These are phyloP conservation scores for Musca vetustissima DNA, from an alignment of 1,140 invertebrate genomes.

Conservation along the genomic window DNA sequence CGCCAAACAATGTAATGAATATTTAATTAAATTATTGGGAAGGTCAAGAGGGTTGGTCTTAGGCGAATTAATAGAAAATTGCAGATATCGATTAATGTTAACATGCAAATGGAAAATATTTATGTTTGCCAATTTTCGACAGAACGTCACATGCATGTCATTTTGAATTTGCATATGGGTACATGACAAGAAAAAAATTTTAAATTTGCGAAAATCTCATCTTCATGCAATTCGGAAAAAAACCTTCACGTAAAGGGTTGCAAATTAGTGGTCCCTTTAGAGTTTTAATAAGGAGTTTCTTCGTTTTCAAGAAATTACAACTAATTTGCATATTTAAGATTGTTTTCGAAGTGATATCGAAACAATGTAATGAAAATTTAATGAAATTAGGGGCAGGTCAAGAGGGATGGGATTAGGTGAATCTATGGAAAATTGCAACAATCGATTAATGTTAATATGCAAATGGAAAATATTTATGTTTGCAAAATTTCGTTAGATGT, in stretches of 20 bases:
- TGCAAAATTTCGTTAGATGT: too few relatives aligned
- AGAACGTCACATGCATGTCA: too few relatives aligned
- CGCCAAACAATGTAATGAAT: neutral
- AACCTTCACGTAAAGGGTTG: too few relatives aligned
- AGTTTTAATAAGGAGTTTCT: neutral
- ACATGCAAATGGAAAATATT: too few relatives aligned
- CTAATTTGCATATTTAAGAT: constrained; percentile 13
- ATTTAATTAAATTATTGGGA: constrained; percentile 2
- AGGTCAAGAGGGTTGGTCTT: neutral
- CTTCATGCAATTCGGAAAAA: too few relatives aligned
- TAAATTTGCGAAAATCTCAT: too few relatives aligned
- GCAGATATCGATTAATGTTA: too few relatives aligned
- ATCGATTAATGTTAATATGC: too few relatives aligned
- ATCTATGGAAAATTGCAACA: neutral
- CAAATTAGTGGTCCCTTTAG: neutral
- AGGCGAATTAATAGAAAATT: neutral
- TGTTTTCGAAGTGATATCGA: constrained; percentile 4
- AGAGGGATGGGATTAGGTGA: neutral
- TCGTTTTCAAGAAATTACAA: neutral
- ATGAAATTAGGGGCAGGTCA: neutral
- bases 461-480: too few relatives aligned
- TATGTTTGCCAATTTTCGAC: too few relatives aligned
- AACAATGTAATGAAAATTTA: constrained; percentile 11
- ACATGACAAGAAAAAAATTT: neutral
- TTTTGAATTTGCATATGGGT: too few relatives aligned